Conservation (phyloP, 2,888 invertebrate genomes). For the Conchocele bisecta region DNA sequence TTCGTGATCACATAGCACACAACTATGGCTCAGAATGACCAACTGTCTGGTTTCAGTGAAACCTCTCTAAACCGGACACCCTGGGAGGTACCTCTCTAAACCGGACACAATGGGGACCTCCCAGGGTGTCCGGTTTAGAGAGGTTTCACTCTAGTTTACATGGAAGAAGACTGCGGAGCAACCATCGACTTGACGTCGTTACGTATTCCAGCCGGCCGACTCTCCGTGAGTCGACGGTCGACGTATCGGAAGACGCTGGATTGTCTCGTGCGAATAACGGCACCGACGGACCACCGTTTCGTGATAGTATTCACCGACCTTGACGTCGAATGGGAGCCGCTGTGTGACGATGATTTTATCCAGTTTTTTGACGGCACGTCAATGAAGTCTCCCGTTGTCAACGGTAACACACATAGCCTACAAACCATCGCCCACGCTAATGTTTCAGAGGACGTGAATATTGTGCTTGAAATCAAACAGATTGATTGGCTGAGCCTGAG, state of each 20-base stretch:
- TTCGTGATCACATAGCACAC: no score
- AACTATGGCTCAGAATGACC: no score
- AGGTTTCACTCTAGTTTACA: slow-evolving; percentile 43
- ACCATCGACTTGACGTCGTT: slow-evolving; percentile 41
- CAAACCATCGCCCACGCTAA: no score
- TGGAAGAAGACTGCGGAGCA: slow-evolving; percentile 56
- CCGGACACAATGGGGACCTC: no score
- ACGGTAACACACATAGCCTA: no score
- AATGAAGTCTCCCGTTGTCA: slow-evolving; percentile 24
- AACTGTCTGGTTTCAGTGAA: no score
- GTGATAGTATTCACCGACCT: slow-evolving; percentile 56
- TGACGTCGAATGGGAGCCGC: slow-evolving; percentile 58
- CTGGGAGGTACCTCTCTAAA: no score
- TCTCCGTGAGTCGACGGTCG: slow-evolving; percentile 46
- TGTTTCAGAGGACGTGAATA: neutral
- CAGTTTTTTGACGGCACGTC: slow-evolving; percentile 50
- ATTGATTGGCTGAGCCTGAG: no score
- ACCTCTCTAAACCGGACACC: no score
- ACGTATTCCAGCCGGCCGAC: slow-evolving; percentile 41
- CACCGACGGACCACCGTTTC: slow-evolving; percentile 37
- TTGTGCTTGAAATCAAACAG: no score
- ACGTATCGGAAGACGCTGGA: slow-evolving; percentile 51
- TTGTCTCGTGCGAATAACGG: slow-evolving; percentile 52
- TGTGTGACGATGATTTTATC: slow-evolving; percentile 62
- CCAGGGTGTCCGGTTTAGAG: no score